Evolutionary conservation across 2,113 vertebrate genomes (phyloP).

Genomic region (Dipodomys merriami): DNA sequence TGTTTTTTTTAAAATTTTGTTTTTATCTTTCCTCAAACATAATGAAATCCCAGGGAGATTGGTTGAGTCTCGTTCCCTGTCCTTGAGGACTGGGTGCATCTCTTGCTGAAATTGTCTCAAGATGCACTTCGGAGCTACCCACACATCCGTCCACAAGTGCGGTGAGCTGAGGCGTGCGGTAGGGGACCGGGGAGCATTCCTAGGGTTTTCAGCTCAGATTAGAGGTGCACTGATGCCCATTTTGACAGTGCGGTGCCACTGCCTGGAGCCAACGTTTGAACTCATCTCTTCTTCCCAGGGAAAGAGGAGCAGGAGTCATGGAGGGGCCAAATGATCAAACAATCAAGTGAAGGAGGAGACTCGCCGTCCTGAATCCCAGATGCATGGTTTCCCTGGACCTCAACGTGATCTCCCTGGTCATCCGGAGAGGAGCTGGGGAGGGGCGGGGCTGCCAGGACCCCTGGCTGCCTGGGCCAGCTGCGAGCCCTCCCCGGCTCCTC

Average conservation of each 20-base stretch:
- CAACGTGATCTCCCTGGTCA: neutral
- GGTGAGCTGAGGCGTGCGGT: accelerated
- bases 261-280: neutral
- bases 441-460: neutral
- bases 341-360: neutral
- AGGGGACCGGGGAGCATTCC: neutral
- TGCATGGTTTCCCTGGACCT: neutral
- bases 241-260: neutral
- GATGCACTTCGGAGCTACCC: neutral
- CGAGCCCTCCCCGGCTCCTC: accelerated
- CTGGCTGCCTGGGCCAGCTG: neutral
- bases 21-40: slow-evolving; percentile 25
- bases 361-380: neutral
- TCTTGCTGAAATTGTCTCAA: neutral
- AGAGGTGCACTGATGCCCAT: neutral
- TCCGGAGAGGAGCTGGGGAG: neutral
- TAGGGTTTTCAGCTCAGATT: neutral
- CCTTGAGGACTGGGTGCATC: neutral
- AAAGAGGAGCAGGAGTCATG: neutral
- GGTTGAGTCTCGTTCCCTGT: neutral
- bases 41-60: neutral
- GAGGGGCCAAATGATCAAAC: too few species aligned
- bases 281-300: neutral
- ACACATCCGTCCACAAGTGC: neutral
- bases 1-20: slow-evolving; percentile 23